These are phyloP conservation scores for Andrena bicolor DNA, from an alignment of 2,888 invertebrate genomes.

Conservation along the genomic window DNA sequence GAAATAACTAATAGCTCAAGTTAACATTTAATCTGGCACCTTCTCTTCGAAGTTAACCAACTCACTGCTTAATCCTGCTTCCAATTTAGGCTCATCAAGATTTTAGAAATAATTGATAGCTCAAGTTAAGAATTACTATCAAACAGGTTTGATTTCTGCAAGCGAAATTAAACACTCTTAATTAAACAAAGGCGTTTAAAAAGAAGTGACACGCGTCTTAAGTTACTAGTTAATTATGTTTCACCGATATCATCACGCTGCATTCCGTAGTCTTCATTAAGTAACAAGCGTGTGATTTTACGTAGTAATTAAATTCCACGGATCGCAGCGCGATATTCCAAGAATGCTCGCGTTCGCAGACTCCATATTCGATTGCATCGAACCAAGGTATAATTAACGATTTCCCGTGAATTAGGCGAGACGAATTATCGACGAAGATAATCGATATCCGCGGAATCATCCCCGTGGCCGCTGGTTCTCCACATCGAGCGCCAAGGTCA, in stretches of 20 bases:
- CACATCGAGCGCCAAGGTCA: constrained; percentile 14
- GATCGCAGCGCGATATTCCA: not conserved
- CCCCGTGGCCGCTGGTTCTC: not conserved
- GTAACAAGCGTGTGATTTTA: not conserved
- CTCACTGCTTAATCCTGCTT: not conserved
- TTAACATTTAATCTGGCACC: not conserved
- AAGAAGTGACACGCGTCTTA: not conserved
- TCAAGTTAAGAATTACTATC: too few species aligned
- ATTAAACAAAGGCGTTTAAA: not conserved
- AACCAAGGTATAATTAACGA: constrained; percentile 58
- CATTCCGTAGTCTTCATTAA: not conserved
- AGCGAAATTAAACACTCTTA: not conserved
- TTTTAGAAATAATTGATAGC: too few species aligned
- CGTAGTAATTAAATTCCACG: constrained; percentile 47
- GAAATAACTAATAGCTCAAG: too few species aligned
- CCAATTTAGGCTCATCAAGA: not conserved
- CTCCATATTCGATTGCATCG: constrained; percentile 26
- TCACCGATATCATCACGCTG: not conserved
- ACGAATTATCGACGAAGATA: constrained; percentile 34
- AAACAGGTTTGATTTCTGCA: not conserved
- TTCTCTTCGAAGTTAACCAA: not conserved
- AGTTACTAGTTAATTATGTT: not conserved
- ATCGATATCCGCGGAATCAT: constrained; percentile 50
- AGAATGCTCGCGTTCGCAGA: not conserved
- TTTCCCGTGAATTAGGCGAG: constrained; percentile 49